Base-by-base conservation (phyloP, 1,140 invertebrate genomes). In the Saccostrea echinata region DNA sequence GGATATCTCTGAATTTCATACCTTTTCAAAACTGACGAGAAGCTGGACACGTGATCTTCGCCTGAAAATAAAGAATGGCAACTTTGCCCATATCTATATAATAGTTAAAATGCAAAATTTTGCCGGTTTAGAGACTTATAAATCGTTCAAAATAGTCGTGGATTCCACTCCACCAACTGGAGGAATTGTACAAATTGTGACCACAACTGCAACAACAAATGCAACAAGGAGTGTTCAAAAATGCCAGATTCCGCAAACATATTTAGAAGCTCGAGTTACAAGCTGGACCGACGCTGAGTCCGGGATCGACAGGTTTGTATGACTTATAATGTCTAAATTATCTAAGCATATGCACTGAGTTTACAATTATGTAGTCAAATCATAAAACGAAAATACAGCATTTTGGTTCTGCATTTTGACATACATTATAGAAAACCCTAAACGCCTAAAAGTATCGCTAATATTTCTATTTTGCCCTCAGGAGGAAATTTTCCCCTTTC, bases 91-190 rank as follows among this genome's bases (percentile, higher is more conserved):
- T 27, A 76, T 91, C 16, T 89, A 80, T 52, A 55, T 91, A 12
- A 87, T 85, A 52, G 27, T 90, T 24, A 86, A 84, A 18, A 24
- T 88, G 33, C 24, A 81, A 4, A 91, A 91, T 86, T 43, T 68
- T 1, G 61, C 87, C 30, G 52, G 68, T 86, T 86, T 89, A 35
- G 57, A 83, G 18, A 86, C 43, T 6, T 84, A 57, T 21, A 18
- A 82, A 2, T 33, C 85, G 27, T 68, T 68, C 11, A 61, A 82
- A 33, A 61, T 91, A n/a, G 82, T 64, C 6, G 57, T 91, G 24
- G 90, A 91, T 81, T 13, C 33, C n/a, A 90, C 88, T 11, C 80
- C 84, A 53, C 90, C 90, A 21, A 51, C n/a, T 43, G 71, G 61
- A 33, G 81, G 55, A n/a, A 51, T 51, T 18, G 87, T 91, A 21